Base-by-base conservation (phyloP, 2,113 vertebrate species). In the Sorex araneus region DNA sequence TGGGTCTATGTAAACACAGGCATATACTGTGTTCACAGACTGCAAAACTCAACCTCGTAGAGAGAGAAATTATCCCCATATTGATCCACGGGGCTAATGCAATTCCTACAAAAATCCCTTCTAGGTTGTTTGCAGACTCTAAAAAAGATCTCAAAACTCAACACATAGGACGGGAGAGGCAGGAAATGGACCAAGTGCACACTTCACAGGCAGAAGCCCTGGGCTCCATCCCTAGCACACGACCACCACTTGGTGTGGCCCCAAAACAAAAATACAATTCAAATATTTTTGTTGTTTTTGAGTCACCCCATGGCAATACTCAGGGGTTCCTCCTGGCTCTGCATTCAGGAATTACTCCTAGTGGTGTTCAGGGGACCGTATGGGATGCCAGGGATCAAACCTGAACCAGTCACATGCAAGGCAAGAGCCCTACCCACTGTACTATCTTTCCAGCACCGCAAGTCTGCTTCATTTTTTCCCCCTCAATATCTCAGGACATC, bases 401-500 rank as follows among this genome's bases (percentile, higher is more conserved):
- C 54, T 54, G 54, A 12, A 19, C 18, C 54, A 54, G 12, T 19
- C 54, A 54, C 54, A 10, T 54, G 54, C 13, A 19, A 54, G 54
- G 23, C 40, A 74, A 88, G 84, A 64, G 70, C 80, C 71, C 75
- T 80, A 57, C 32, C 84, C 7, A 88, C 10, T 67, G 71, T 90
- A 73, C 71, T 43, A 40, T 40, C 40, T 40, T 40, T 40, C 40
- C 40, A 40, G 40, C 40, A 40, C 40, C 40, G 3, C 75, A 85
- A 88, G 54, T 30, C 45, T 45, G 34, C 50, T 84, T 84, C 40
- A 19, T 36, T 80, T 47, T 80, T 30, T 40, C 40, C 40, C 40
- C 25, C 43, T 84, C 13, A 54, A 23, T 80, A 34, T 70, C 74
- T 80, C 32, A 9, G 32, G 47, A 60, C 18, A 0, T 54, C 36